phyloP scores from a whole-genome alignment of 2,797 vertebrate species.

The Macropus fuliginosus region DNA sequence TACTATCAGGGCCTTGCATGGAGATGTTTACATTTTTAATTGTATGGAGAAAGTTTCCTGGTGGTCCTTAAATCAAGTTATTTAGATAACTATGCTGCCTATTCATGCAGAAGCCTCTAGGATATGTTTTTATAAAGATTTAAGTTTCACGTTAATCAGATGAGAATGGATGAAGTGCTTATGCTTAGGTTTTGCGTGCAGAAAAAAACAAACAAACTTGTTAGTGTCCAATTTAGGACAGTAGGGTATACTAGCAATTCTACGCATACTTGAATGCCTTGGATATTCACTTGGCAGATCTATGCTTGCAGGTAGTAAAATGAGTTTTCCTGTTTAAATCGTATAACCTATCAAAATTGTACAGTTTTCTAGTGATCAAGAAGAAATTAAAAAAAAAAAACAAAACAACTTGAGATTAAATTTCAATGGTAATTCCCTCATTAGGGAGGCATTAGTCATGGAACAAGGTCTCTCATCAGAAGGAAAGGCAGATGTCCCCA shows the following conservation, averaged over 20 bases:
- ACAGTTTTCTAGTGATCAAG: slow-evolving; percentile 52
- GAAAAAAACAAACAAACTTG: background rate
- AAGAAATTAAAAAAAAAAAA: slow-evolving; percentile 6
- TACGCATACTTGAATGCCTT: background rate
- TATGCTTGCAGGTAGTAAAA: slow-evolving; percentile 60
- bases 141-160: background rate
- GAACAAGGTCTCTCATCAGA: slow-evolving; percentile 50
- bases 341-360: slow-evolving; percentile 37
- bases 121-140: background rate
- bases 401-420: slow-evolving; percentile 14
- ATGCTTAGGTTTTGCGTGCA: background rate
- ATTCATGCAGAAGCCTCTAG: background rate
- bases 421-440: slow-evolving; percentile 64
- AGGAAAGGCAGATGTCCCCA: slow-evolving; percentile 53
- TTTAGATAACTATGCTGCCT: background rate
- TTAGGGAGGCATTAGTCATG: slow-evolving; percentile 35
- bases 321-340: slow-evolving; percentile 49
- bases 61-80: background rate
- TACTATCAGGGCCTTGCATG: background rate
- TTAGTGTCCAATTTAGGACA: background rate
- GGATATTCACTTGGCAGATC: slow-evolving; percentile 47
- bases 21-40: background rate
- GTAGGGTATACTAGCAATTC: slow-evolving; percentile 12
- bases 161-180: background rate
- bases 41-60: background rate